A percentile compares a stretch with the other conserved stretches of the same genome.
Evolutionary conservation across 2,797 vertebrate genomes (phyloP).

Genomic region (Cirrhinus mrigala): DNA sequence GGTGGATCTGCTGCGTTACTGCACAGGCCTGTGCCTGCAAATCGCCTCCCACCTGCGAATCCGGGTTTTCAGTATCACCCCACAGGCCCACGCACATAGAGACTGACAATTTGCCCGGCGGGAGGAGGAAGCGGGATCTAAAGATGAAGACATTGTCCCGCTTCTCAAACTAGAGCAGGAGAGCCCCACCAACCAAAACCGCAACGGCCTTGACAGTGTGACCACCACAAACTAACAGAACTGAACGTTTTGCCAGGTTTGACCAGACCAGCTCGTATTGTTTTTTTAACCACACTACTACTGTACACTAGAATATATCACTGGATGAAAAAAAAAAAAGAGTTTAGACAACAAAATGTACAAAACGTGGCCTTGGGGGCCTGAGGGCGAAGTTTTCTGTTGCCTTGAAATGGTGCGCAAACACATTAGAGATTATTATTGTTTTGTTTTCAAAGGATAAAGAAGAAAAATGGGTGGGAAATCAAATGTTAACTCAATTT

Average conservation of each 20-base stretch:
- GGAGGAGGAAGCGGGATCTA: constrained; percentile 82
- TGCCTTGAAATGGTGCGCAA: background rate
- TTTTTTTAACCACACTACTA: constrained; percentile 42
- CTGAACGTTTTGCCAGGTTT: constrained; percentile 39
- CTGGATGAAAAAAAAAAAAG: constrained; percentile 39
- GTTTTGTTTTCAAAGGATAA: background rate
- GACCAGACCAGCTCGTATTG: constrained; percentile 20
- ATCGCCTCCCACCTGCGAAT: constrained; percentile 94
- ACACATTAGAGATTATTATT: background rate
- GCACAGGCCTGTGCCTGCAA: constrained; percentile 91
- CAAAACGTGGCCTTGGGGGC: background rate
- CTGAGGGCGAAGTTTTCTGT: background rate
- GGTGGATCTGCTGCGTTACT: constrained; percentile 91
- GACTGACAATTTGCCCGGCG: constrained; percentile 91
- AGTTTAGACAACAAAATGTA: constrained; percentile 19
- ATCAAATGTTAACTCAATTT: background rate
- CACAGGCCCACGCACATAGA: constrained; percentile 83
- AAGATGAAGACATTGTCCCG: constrained; percentile 68
- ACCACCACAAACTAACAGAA: constrained; percentile 71
- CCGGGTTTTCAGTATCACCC: constrained; percentile 90
- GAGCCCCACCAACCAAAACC: constrained; percentile 68
- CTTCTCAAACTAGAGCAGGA: constrained; percentile 82
- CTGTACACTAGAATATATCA: constrained; percentile 31
- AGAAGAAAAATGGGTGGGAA: background rate
- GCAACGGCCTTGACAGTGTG: constrained; percentile 79